Evolutionary conservation across 2,113 vertebrate species (phyloP).

Genomic region (Sminthopsis crassicaudata): DNA sequence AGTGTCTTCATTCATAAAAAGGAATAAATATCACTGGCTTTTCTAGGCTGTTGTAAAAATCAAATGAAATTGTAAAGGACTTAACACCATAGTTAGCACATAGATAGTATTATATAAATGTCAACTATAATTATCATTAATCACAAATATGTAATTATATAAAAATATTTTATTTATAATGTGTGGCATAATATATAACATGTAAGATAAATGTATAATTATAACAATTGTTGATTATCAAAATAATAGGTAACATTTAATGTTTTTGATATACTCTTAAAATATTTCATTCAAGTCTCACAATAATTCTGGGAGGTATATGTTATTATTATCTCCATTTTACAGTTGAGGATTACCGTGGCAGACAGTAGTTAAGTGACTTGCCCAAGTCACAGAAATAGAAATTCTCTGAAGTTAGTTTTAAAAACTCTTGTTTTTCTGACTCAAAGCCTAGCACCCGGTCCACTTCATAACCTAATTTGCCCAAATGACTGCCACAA

Average conservation of each 20-base stretch:
- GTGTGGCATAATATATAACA: background rate
- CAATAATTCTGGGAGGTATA: background rate
- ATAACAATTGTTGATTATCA: background rate
- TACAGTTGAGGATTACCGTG: background rate
- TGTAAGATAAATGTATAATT: background rate
- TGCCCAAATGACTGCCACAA: background rate
- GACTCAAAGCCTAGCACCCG: background rate
- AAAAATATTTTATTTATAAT: background rate
- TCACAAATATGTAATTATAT: too few relatives aligned
- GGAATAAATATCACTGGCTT: background rate
- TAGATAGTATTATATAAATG: background rate
- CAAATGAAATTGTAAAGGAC: background rate
- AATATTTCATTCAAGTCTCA: background rate
- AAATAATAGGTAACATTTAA: background rate
- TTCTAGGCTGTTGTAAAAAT: background rate
- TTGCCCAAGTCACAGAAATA: background rate
- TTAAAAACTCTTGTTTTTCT: background rate
- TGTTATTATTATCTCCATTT: background rate
- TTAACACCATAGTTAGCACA: background rate
- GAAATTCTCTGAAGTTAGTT: background rate
- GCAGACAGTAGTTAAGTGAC: background rate
- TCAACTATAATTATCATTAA: background rate
- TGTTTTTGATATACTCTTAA: background rate
- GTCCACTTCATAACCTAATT: background rate
- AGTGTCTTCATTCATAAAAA: background rate